These are phyloP conservation scores for Cinclus cinclus DNA, from an alignment of 2,113 vertebrate genomes.

Conservation along the genomic window DNA sequence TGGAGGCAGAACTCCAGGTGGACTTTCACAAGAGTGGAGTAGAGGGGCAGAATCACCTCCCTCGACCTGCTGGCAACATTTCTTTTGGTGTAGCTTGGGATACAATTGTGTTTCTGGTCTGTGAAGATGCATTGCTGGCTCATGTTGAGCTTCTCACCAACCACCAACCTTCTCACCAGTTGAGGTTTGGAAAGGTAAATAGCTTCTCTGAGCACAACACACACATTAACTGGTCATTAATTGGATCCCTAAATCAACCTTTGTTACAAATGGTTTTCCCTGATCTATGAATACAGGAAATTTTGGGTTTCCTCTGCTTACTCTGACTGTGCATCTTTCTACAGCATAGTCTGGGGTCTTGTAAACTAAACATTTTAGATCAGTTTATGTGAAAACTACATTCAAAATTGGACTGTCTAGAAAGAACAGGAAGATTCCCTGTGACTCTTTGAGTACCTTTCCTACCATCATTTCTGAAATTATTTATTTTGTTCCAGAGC, in stretches of 20 bases:
- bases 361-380: not conserved
- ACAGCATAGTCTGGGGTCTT: accelerated
- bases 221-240: not conserved
- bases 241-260: not conserved
- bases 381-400: not conserved
- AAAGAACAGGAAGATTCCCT: not conserved
- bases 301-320: not conserved
- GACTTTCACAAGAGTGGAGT: not conserved
- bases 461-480: not conserved
- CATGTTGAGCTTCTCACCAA: not conserved
- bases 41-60: not conserved
- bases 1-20: not conserved
- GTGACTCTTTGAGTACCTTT: not conserved
- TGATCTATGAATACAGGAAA: accelerated
- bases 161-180: not conserved
- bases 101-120: not conserved
- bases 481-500: not conserved
- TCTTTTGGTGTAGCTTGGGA: not conserved
- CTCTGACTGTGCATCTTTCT: not conserved
- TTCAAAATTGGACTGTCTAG: not conserved
- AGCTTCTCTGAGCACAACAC: not conserved
- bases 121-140: not conserved
- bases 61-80: not conserved
- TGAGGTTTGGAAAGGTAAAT: not conserved
- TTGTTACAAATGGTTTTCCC: not conserved